These are phyloP conservation scores for Murina feae DNA, from an alignment of 2,113 vertebrate species.

Conservation along the genomic window DNA sequence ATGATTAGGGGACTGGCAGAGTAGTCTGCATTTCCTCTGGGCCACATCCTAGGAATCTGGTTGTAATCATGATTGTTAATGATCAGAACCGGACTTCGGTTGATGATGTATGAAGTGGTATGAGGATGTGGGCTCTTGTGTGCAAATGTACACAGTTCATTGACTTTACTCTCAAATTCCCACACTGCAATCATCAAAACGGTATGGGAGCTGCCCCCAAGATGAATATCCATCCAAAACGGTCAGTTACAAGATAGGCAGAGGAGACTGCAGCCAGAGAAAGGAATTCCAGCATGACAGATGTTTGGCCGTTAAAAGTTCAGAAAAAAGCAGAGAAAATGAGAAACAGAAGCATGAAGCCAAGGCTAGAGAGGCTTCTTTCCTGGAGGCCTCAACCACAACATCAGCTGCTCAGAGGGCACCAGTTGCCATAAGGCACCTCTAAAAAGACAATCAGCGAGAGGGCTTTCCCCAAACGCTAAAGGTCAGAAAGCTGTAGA, in stretches of 20 bases:
- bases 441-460: neutral
- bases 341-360: slow-evolving; percentile 31
- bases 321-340: slow-evolving; percentile 44
- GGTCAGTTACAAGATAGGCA: neutral
- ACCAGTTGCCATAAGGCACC: neutral
- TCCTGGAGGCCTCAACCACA: neutral
- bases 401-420: neutral
- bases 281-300: slow-evolving; percentile 31
- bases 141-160: neutral
- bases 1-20: neutral
- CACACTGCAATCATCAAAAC: neutral
- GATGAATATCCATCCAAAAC: neutral
- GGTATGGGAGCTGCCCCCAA: neutral
- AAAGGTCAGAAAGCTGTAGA: neutral
- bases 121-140: neutral
- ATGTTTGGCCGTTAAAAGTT: neutral
- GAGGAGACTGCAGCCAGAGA: neutral
- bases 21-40: slow-evolving; percentile 7
- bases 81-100: slow-evolving; percentile 23
- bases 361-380: neutral
- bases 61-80: slow-evolving; percentile 7
- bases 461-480: neutral
- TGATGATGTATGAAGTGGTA: neutral
- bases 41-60: slow-evolving; percentile 27
- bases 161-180: slow-evolving; percentile 30